phyloP scores from a whole-genome alignment of 2,888 invertebrate genomes.

The Cordylochernes scorpioides region DNA sequence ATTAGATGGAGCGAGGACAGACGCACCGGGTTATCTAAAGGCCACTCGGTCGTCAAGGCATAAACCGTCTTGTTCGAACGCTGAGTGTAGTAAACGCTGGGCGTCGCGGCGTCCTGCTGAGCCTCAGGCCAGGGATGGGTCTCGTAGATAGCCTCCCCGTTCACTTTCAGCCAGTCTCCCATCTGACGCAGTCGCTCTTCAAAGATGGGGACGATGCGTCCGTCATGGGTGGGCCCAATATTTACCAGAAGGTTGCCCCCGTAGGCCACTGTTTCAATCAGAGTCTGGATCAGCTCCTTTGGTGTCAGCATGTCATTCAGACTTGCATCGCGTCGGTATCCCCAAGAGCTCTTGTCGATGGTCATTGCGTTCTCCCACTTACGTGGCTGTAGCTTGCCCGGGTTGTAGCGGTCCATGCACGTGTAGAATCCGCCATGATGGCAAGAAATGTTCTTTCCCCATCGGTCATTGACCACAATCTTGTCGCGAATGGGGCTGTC shows the following conservation, averaged over 20 bases:
- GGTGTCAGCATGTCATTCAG: constrained; percentile 38
- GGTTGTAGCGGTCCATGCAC: constrained; percentile 54
- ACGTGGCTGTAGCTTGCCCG: constrained; percentile 35
- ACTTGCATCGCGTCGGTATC: constrained; percentile 42
- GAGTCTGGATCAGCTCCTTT: constrained; percentile 30
- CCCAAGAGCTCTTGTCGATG: constrained; percentile 61
- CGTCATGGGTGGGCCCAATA: constrained; percentile 24
- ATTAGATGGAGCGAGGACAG: too few relatives aligned
- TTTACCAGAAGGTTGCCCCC: constrained; percentile 25
- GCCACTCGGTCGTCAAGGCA: constrained; percentile 18
- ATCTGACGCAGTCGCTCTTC: constrained; percentile 22
- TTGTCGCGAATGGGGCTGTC: constrained; percentile 45
- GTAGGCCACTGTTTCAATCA: constrained; percentile 23
- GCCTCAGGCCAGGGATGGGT: constrained; percentile 21
- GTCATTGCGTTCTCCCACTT: constrained; percentile 96
- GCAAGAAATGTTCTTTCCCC: constrained; percentile 53
- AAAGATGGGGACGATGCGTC: constrained; percentile 22
- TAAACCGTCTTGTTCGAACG: constrained; percentile 25
- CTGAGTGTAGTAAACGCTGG: constrained; percentile 17
- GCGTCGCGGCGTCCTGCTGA: constrained; percentile 23
- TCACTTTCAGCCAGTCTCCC: constrained; percentile 22
- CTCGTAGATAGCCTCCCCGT: constrained; percentile 24
- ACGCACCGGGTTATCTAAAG: too few relatives aligned
- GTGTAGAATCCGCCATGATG: constrained; percentile 69
- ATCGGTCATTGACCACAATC: constrained; percentile 76